Evolutionary conservation across 2,888 invertebrate species (phyloP).

Genomic region (Metacarcinus magister): DNA sequence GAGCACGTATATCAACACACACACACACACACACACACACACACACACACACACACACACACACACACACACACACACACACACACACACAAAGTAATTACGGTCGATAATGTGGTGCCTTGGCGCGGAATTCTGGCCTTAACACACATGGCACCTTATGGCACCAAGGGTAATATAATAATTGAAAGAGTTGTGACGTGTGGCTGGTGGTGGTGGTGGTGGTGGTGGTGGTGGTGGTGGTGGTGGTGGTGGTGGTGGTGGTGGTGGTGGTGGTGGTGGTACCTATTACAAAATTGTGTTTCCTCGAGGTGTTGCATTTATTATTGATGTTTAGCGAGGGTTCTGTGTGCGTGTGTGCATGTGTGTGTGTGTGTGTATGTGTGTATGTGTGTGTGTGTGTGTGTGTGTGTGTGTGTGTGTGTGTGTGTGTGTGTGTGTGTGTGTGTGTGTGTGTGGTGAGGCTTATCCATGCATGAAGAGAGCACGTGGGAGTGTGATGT

Average conservation of each 20-base stretch:
- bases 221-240: not conserved
- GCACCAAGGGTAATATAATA: not conserved
- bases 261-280: not conserved
- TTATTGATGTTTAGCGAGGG: too few species aligned
- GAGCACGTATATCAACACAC: not conserved
- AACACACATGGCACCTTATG: not conserved
- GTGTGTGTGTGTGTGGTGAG: not conserved
- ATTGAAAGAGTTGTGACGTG: not conserved
- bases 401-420: slow-evolving; percentile 9
- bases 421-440: slow-evolving; percentile 16
- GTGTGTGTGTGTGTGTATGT: slow-evolving; percentile 11
- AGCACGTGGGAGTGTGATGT: not conserved
- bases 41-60: slow-evolving; percentile 50
- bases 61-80: slow-evolving; percentile 52
- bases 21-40: slow-evolving; percentile 36
- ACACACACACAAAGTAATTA: not conserved
- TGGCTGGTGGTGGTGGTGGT: not conserved
- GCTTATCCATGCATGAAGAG: not conserved
- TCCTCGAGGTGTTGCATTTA: too few species aligned
- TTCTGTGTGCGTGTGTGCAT: not conserved
- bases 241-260: not conserved
- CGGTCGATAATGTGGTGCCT: not conserved
- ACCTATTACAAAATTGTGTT: not conserved
- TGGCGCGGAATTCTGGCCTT: not conserved
- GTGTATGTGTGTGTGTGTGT: slow-evolving; percentile 19